phyloP scores from a whole-genome alignment of 2,113 vertebrate genomes.

The Leiothrix lutea region DNA sequence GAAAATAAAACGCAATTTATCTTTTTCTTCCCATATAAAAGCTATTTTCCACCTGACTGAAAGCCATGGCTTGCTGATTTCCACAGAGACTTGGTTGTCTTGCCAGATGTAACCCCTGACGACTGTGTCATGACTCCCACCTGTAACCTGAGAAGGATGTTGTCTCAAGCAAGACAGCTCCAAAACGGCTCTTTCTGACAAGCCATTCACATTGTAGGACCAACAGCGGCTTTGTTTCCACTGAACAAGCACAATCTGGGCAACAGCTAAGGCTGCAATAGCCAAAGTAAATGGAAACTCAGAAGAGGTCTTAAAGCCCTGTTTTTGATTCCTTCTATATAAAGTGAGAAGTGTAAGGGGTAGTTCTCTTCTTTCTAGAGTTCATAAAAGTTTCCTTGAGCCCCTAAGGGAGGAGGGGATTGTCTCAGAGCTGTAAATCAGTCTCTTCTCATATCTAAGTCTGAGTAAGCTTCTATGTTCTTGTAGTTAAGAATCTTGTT shows the following conservation, averaged over 20 bases:
- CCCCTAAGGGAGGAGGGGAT: not conserved
- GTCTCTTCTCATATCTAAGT: not conserved
- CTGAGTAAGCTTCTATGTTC: not conserved
- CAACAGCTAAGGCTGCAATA: conserved; percentile 65
- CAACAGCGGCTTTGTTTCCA: conserved; percentile 77
- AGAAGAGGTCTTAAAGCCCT: not conserved
- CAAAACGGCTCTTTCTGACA: not conserved
- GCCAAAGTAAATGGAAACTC: not conserved
- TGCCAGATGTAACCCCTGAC: not conserved
- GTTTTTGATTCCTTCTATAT: not conserved
- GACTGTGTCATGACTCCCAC: not conserved
- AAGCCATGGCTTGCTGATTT: not conserved
- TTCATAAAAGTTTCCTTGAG: not conserved
- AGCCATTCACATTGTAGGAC: conserved; percentile 65
- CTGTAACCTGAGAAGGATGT: not conserved
- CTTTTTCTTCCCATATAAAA: not conserved
- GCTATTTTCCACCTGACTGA: not conserved
- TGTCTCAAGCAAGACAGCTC: not conserved
- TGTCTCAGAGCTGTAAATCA: not conserved
- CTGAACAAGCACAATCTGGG: conserved; percentile 73
- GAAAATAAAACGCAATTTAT: not conserved
- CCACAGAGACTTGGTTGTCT: not conserved
- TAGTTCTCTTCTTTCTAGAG: not conserved
- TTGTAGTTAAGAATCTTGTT: not conserved
- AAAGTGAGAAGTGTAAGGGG: not conserved